These are phyloP conservation scores for Terebella lapidaria DNA, from an alignment of 2,888 invertebrate species.

Conservation along the genomic window DNA sequence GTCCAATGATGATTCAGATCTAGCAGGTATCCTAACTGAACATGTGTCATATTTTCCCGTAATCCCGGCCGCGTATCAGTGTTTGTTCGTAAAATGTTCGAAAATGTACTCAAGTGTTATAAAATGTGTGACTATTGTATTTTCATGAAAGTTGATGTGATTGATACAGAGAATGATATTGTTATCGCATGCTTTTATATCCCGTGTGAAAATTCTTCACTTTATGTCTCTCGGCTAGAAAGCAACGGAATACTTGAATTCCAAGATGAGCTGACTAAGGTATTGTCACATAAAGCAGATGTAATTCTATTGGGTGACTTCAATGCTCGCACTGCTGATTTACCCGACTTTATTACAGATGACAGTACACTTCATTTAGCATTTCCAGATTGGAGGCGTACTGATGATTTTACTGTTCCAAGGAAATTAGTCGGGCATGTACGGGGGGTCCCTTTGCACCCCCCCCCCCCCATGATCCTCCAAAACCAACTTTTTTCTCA, in stretches of 20 bases:
- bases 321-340: neutral
- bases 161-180: neutral
- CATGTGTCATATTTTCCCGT: neutral
- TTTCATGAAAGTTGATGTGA: neutral
- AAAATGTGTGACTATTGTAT: neutral
- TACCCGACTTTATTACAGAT: neutral
- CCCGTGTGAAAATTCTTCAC: neutral
- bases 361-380: neutral
- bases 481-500: no score
- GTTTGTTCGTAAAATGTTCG: neutral
- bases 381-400: neutral
- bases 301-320: neutral
- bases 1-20: no score
- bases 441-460: no score
- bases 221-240: neutral
- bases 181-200: neutral
- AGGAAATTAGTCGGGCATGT: no score
- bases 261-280: neutral
- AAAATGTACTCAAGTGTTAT: neutral
- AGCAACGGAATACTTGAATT: neutral
- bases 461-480: no score
- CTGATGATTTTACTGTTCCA: no score
- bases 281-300: neutral
- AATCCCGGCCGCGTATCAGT: neutral
- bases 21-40: no score